phyloP scores from a whole-genome alignment of 2,113 vertebrate genomes.

The Pycnonotus jocosus region DNA sequence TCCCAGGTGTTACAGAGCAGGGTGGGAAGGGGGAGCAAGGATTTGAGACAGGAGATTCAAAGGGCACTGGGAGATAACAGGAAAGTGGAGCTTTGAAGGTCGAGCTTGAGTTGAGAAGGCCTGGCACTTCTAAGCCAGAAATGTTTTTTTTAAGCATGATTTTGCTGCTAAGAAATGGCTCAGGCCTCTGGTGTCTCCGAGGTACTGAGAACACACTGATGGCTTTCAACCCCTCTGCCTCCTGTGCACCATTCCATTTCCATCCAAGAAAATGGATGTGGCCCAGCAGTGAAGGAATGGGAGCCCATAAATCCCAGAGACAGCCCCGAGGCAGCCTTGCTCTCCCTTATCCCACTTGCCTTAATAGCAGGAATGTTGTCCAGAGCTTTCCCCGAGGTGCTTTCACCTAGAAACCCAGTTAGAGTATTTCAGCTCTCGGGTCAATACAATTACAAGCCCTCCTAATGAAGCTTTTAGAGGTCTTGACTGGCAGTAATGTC shows the following conservation, averaged over 20 bases:
- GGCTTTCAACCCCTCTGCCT: not conserved
- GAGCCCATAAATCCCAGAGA: not conserved
- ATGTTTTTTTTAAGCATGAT: not conserved
- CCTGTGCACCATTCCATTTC: rapidly evolving
- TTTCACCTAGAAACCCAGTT: constrained; percentile 36
- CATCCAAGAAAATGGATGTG: not conserved
- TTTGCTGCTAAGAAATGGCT: not conserved
- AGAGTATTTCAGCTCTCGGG: not conserved
- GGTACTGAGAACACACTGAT: not conserved
- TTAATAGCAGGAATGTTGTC: not conserved
- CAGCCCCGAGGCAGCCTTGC: rapidly evolving
- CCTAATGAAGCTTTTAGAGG: not conserved
- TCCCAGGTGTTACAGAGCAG: rapidly evolving
- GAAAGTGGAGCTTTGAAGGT: no score
- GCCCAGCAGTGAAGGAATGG: not conserved
- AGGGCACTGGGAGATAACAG: rapidly evolving
- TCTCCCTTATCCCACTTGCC: not conserved
- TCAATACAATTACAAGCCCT: not conserved
- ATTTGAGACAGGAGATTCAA: not conserved
- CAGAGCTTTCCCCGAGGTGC: not conserved
- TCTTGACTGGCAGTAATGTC: not conserved
- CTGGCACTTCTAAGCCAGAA: not conserved
- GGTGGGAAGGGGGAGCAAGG: rapidly evolving
- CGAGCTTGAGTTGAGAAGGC: no score
- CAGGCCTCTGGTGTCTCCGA: not conserved